Conservation (phyloP, 1,140 invertebrate genomes). For the Pseudomyrmex sp. region DNA sequence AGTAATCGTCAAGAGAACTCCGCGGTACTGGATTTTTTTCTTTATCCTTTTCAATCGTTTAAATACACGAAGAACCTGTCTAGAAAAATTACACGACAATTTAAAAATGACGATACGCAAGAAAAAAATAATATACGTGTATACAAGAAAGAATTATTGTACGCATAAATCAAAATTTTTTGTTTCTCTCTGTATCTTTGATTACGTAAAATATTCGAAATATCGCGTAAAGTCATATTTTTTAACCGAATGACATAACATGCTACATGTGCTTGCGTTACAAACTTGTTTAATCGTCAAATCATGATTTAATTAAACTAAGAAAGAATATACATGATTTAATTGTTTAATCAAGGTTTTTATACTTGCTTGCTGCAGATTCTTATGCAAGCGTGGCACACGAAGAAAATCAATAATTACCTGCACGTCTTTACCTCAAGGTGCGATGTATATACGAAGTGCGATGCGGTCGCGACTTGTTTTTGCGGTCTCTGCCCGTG, state of each 20-base stretch:
- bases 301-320: neutral
- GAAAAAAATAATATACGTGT: neutral
- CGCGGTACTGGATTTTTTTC: neutral
- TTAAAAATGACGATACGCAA: neutral
- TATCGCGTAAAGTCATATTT: neutral
- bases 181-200: no score
- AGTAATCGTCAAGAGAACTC: neutral
- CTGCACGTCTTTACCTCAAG: slow-evolving; percentile 52
- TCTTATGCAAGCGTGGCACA: slow-evolving; percentile 65
- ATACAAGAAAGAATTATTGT: neutral
- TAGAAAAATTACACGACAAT: neutral
- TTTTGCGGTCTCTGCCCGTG: no score
- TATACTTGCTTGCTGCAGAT: slow-evolving; percentile 30
- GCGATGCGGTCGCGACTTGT: neutral
- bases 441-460: neutral
- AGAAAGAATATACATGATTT: no score
- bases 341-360: slow-evolving; percentile 15
- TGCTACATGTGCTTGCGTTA: no score
- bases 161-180: no score
- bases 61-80: neutral
- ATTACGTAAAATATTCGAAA: no score
- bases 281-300: neutral
- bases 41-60: slow-evolving; percentile 8
- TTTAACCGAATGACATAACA: neutral
- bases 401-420: slow-evolving; percentile 74